Evolutionary conservation across 2,113 vertebrate species (phyloP), one percentile per base, ranked within the genome.

Genomic region (Thryonomys swinderianus): DNA sequence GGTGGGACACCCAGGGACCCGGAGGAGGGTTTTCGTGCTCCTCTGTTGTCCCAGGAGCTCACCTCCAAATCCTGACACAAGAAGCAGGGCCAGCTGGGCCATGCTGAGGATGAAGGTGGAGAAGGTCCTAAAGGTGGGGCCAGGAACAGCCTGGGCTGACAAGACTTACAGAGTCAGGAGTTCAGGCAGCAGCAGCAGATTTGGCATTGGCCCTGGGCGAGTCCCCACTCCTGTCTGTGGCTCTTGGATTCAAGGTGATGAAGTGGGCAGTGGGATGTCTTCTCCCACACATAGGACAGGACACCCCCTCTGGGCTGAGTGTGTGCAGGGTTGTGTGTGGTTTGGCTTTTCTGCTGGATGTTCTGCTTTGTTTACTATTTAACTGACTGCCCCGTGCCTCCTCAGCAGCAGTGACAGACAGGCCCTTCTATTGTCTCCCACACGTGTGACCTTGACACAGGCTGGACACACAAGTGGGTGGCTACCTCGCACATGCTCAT

Each of bases 311-410:
- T 21, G 2, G 8, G n/a, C 32, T 80, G 40, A 5, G 17, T 30
- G 1, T 62, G 11, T 18, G 5, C 1, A 1, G 25, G 10, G 18
- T 18, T 42, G 14, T 0, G 5, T 23, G 32, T 30, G 40, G n/a
- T n/a, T 32, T 30, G 69, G 59, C 51, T 91, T 27, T 16, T 85
- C 18, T 23, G 40, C n/a, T 90, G 45, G 20, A 64, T 85, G 37
- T 20, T 91, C 42, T 59, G 27, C 14, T 51, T 64, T 74, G 30
- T 45, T 85, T 87, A 10, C 74, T 76, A 0, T 78, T 88, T 57
- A 62, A 48, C 66, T 51, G 27, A 48, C 48, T 48, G 23, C n/a
- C 18, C 5, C 10, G 0, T 67, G 30, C 55, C 80, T 37, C 73
- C 37, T 73, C 17, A 27, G 90, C 53, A 48, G 8, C 40, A 59